Evolutionary conservation across 1,140 invertebrate species (phyloP), one percentile per base, ranked within the genome.

Genomic region (Pseudachorutes palmiensis): DNA sequence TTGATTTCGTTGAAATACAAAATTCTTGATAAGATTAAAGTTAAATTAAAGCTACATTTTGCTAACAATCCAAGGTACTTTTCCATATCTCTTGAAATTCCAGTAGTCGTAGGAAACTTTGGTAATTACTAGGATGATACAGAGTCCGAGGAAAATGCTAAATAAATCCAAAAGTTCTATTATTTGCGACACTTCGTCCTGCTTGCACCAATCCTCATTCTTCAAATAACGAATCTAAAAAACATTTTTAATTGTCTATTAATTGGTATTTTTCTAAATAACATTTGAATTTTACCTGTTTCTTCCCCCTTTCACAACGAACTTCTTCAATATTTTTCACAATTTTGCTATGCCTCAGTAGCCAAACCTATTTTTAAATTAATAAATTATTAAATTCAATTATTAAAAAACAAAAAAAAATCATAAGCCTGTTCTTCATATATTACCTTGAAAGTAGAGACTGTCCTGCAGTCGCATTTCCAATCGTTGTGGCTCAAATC

Each of bases 31-130:
- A n/a, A n/a, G n/a, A n/a, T n/a, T n/a, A n/a, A n/a, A n/a, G n/a
- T n/a, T n/a, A n/a, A n/a, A n/a, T n/a, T n/a, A n/a, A n/a, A n/a
- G n/a, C n/a, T 86, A 87, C 75, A 89, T 82, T 78, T 86, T 88
- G 58, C 83, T 80, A 12, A 87, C 85, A 48, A 92, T 85, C 88
- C 89, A 91, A 5, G 90, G 90, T 60, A 92, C 77, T 74, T 84
- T 82, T 12, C 89, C 88, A 12, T 87, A 88, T 67, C 83, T 86
- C 75, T 87, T 90, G 76, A 89, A 91, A 59, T 80, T 81, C 79
- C 87, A 88, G 77, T 90, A 91, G 77, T 92, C 89, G 72, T 90
- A 91, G 0, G 84, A 77, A 60, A 92, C 82, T 77, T 90, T 89
- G 2, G 83, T 82, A 55, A 91, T 75, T 28, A 91, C 82, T 1